Base-by-base conservation (phyloP, 1,140 invertebrate species). In the Lucilia sericata region DNA sequence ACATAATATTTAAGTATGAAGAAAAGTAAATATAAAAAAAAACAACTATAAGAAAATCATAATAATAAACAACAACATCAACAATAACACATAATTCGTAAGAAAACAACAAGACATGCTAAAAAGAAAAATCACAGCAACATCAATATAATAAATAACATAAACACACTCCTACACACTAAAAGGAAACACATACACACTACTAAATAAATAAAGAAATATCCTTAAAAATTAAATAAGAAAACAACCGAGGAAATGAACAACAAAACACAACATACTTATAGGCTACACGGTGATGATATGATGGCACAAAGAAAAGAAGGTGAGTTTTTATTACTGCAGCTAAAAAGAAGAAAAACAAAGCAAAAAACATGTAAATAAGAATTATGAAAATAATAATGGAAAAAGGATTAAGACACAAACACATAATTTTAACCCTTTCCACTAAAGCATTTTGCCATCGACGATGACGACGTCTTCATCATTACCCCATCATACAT, bases 361-460 rank as follows among this genome's bases (percentile, higher is more conserved):
- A 34, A 82, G 78, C 36, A 10, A 47, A 85, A 86, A 86, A 87
- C 88, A 90, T 89, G 89, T 90, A 90, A 90, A 90, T 90, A 90
- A 90, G 89, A 90, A 90, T 90, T 90, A 90, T 90, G 89, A 90
- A 90, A 90, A 90, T 90, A 90, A 90, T 90, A 90, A 90, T 90
- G 89, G 89, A 90, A 90, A 90, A 90, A 90, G 89, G 88, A 90
- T 90, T 90, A 90, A 90, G 89, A 82, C 84, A 82, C 82, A 85
- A 74, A 82, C 51, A 36, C 78, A 82, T 9, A 55, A 25, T 19
- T 25, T 34, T 36, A 14, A 21, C 47, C 8, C 36, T 12, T 36
- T 47, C 34, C 21, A 75, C 74, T 30, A 30, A 30, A 30, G 12
- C 21, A 1, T n/a, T 60, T 5, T 60, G 42, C 42, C 42, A 42